Evolutionary conservation across 2,797 vertebrate species (phyloP), one percentile per base, ranked within the genome.

Genomic region (Acanthurus lineatus): DNA sequence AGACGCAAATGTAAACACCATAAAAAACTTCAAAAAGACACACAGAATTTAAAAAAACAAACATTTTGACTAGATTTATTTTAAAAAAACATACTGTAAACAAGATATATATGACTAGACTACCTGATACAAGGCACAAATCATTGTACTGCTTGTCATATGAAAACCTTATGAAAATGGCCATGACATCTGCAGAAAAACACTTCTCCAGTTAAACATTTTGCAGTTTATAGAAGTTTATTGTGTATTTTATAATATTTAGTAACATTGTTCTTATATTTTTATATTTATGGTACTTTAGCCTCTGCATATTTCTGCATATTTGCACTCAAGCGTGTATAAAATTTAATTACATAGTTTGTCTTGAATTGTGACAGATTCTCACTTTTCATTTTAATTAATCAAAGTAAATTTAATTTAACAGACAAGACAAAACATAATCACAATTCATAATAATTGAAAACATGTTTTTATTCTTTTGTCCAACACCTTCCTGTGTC

Each of bases 401-500:
- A 32, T 32, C 53, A 15, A 68, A 44, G 68, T 40, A 9, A 15
- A 56, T 16, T n/a, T 0, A 25, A n/a, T 15, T 32, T 3, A 49
- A 15, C 20, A 56, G 45, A 19, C 22, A 40, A 16, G 14, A 45
- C 1, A 19, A 49, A 49, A 56, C 15, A 12, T 9, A 73, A 16
- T 40, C 1, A 12, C 4, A 32, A 32, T 4, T 32, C 28, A 32
- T 32, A 32, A 32, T 32, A 32, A 32, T 4, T 32, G 28, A 32
- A 32, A 32, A 40, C 22, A 17, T 12, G 28, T 7, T 22, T 28
- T 20, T 12, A 47, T 28, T 66, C n/a, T 40, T 15, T 15, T 9
- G 32, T 22, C 45, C 25, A 10, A 48, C 74, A 12, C 16, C 59
- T 72, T 81, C 51, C 62, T 47, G 22, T 10, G 28, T 42, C 44